Evolutionary conservation across 2,797 vertebrate genomes (phyloP), one percentile per base, ranked within the genome.

Genomic region (Mus spretus): DNA sequence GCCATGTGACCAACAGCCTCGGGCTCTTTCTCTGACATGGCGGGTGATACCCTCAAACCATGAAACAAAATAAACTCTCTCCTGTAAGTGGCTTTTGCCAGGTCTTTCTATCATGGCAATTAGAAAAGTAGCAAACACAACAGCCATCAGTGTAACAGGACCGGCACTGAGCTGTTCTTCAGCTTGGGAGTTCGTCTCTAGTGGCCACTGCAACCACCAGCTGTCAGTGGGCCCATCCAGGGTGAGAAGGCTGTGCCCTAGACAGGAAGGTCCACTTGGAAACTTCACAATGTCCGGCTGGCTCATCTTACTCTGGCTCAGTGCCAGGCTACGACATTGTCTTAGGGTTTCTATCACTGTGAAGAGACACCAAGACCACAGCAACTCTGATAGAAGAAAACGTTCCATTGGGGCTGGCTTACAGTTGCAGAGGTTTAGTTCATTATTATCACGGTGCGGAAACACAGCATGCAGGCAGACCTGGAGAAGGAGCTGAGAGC

Each of bases 231-330:
- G 57, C 61, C 37, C 81, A 47, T 65, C 6, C 17, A 22, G 44
- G 72, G 37, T 61, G 55, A 34, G 82, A 34, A 44, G 34, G 67
- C 19, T 0, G 22, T 61, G 72, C 61, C 28, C 28, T 50, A 22
- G 55, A 55, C n/a, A 15, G 7, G 44, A 24, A 6, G 0, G 4
- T 1, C 10, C 40, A 31, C 5, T 19, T 61, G 55, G n/a, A 59
- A 90, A 13, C 31, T 47, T 24, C 11, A 3, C 0, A 6, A 24
- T 15, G 17, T 40, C 74, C 5, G 4, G 34, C 47, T 40, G 12
- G 15, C 80, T 40, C 3, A 5, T 26, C 72, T 47, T 31, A 7
- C 74, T 55, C 50, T 63, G 85, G 20, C 89, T 28, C 50, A 78
- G 59, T 59, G 92, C 82, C 40, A 31, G 31, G 40, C 63, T 31